Evolutionary conservation across 30 jellyfish, hydroid and myxozoan genomes (phyloP), one percentile per base, ranked within the genome.

Genomic region (Hydractinia symbiolongicarpus): DNA sequence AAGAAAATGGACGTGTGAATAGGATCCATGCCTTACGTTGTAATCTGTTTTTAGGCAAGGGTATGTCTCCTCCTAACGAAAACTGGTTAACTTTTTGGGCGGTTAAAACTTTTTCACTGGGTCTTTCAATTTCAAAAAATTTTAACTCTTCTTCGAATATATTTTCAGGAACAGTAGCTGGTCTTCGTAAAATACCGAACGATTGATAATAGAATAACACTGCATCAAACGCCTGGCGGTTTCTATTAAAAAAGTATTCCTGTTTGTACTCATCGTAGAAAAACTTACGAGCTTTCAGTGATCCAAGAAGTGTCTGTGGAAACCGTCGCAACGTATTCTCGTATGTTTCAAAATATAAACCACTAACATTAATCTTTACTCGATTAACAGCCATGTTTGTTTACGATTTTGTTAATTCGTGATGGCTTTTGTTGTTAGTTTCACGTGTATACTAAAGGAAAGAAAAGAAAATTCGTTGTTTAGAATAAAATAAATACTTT

Each of bases 251-350:
- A 56, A 83, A 89, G 66, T 78, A 83, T 76, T 89, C 96, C 4
- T 77, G 56, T 30, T 88, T 70, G 19, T 16, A 44, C n/a, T 81
- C 30, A 70, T 89, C 96, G 70, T 19, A 89, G 57, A 81, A 89
- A 13, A 52, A 64, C 5, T 66, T 81, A 8, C 96, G 72, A 55
- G 79, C 69, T 21, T 85, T 50, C 9, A 84, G 85, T 53, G 88
- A 70, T 8, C 96, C 96, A 62, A 89, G 95, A 14, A 89, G 81
- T 4, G 96, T 89, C 75, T 89, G 68, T 5, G 96, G 96, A 68
- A 62, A 84, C 8, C 96, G 95, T 9, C 82, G 93, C n/a, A 89
- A 79, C 51, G 96, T 89, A 52, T 92, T 80, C 67, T 83, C 91
- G 78, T 40, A 82, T 4, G 96, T 89, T 81, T 89, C 96, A 72